phyloP scores from a whole-genome alignment of 2,797 vertebrate species.

The Parauchenoglanis ngamensis region DNA sequence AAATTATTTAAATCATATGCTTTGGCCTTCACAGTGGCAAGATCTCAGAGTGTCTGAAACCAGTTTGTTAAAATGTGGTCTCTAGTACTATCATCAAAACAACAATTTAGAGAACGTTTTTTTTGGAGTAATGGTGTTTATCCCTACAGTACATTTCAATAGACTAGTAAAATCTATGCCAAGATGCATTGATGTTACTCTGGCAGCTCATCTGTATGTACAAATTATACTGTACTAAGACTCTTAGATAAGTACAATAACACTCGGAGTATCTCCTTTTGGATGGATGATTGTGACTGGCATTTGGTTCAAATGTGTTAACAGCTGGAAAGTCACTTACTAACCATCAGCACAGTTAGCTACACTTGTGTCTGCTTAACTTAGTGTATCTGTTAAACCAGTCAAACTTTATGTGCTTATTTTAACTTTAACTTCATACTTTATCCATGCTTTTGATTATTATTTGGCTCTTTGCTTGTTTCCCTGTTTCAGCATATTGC shows the following conservation, averaged over 20 bases:
- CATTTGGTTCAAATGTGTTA: not conserved
- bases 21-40: not conserved
- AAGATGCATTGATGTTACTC: not conserved
- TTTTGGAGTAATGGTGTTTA: not conserved
- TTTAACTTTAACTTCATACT: not conserved
- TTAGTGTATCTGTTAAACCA: not conserved
- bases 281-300: not conserved
- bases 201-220: not conserved
- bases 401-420: not conserved
- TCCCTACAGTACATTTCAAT: not conserved
- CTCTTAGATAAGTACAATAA: not conserved
- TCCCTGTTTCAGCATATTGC: not conserved
- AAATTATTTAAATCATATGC: not conserved
- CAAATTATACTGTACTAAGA: not conserved
- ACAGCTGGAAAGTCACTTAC: not conserved
- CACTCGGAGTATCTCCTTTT: not conserved
- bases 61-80: not conserved
- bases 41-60: not conserved
- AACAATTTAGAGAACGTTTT: not conserved
- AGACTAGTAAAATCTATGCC: not conserved
- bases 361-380: not conserved
- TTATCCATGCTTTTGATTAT: not conserved
- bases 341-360: not conserved
- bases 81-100: slow-evolving; percentile 1
- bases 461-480: not conserved